Percentiles rank a stretch among this genome's conserved stretches.
Evolutionary conservation across 2,113 vertebrate genomes (phyloP).

Genomic region (Orientallactaga bullata): DNA sequence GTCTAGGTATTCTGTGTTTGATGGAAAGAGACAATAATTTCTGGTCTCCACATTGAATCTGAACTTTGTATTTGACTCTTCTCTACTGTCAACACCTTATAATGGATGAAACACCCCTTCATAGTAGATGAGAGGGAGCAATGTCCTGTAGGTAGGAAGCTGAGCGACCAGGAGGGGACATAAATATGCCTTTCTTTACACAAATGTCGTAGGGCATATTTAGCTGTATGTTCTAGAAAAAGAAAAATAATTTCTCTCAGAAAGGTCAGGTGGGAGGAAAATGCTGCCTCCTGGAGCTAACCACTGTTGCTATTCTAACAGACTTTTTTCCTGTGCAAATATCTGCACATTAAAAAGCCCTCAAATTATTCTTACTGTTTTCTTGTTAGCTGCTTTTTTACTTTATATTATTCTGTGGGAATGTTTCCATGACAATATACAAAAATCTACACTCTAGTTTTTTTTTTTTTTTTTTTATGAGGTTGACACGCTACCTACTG

Average conservation of each 20-base stretch:
- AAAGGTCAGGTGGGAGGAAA: constrained; percentile 28
- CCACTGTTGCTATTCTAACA: neutral
- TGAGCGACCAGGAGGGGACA: constrained; percentile 28
- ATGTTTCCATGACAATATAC: constrained; percentile 33
- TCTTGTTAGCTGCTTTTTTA: neutral
- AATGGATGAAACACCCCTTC: neutral
- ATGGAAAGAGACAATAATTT: constrained; percentile 45
- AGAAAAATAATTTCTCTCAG: constrained; percentile 25
- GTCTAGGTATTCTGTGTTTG: neutral
- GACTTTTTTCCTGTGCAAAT: neutral
- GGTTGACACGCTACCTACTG: too few species aligned
- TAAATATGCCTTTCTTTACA: constrained; percentile 1
- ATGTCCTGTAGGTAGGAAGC: constrained; percentile 27
- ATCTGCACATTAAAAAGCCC: neutral
- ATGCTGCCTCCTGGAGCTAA: neutral
- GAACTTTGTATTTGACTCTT: neutral
- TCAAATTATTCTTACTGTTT: neutral
- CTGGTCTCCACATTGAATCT: constrained; percentile 32
- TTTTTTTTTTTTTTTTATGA: constrained; percentile 1
- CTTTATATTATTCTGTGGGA: constrained; percentile 14
- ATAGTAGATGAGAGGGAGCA: neutral
- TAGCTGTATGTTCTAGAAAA: constrained; percentile 54
- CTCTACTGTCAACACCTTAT: neutral
- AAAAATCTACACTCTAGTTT: neutral
- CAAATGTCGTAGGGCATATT: constrained; percentile 9